Evolutionary conservation across 2,888 invertebrate genomes (phyloP), one percentile per base, ranked within the genome.

Genomic region (Erynnis tages): DNA sequence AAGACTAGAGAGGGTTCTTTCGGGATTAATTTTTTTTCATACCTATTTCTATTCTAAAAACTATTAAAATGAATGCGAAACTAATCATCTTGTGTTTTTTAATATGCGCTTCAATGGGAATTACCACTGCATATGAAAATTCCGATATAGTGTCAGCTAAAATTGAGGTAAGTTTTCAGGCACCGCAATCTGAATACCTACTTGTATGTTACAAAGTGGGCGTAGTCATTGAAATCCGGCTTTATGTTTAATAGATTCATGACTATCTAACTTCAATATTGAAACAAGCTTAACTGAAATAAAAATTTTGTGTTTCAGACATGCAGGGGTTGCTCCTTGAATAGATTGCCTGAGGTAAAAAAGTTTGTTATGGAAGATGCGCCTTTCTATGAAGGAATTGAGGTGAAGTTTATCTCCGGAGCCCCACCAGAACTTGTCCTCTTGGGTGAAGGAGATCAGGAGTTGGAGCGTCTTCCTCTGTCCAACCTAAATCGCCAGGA

Each of bases 311-410:
- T 25, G 34, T 45, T 59, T n/a, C 77, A 94, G 94, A 93, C 92
- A 65, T 94, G 94, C 74, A 86, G 92, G 62, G 93, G 94, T 37
- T 94, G 94, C 69, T 91, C 91, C 1, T 71, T 94, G 49, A 93
- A 93, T 65, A 86, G 93, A 49, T 80, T 93, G 30, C 91, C 91
- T 0, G 92, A 94, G 66, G 92, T 94, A 4, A 93, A 92, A 69
- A 74, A 83, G 49, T 94, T 94, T 65, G 91, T 94, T 11, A 91
- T 92, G 75, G 90, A 93, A 48, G 94, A 94, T 67, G 81, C 94
- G n/a, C 93, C 93, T 0, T 76, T 81, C 27, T 94, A 93, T 61
- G 86, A 91, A 0, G 76, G 88, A 29, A 78, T 93, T 25, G 91
- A 91, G 58, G 94, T 93, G 61, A 92, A 92, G 63, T 93, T 92